Evolutionary conservation across 1,140 invertebrate species (phyloP), one percentile per base, ranked within the genome.

Genomic region (Anastrepha ludens): DNA sequence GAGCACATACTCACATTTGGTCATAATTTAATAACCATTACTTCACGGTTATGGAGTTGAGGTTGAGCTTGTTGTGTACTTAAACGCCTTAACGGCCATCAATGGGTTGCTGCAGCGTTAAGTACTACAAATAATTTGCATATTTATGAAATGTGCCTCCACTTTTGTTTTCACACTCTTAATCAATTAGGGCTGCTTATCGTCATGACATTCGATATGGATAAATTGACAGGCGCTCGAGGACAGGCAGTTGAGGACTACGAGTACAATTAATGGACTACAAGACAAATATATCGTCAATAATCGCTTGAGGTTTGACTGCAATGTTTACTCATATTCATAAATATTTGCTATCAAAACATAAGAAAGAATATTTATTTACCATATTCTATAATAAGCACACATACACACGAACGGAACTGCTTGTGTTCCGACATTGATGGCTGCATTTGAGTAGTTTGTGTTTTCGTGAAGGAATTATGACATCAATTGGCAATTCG

Each of bases 1-100:
- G 20, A 6, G n/a, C 9, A 11, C 20, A 41, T 11, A 13, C 29
- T 29, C 29, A 67, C 29, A 29, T 41, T 39, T 67, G 7, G 39
- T 41, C 64, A 67, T 67, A 41, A 67, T 67, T 67, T 67, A 67
- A 65, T 65, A 65, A 65, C 6, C 60, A 62, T n/a, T n/a, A 20
- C 62, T 64, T 8, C 6, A n/a, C 64, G 64, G 7, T 29, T 65
- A 65, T 65, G 7, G 29, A 6, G 11, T 67, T 67, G 29, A 3
- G 6, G 4, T 41, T 29, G 39, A 29, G 39, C 64, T 67, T 39
- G 11, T 13, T 67, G 64, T 67, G 64, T 67, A 39, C 64, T 67
- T 39, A 67, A 67, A 9, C 29, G 8, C 20, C 39, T 11, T 67
- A 67, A 67, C 39, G 64, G 13, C 11, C 20, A 8, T 67, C 64